Conservation (phyloP, 2,113 vertebrate genomes). For the Aphelocoma coerulescens region DNA sequence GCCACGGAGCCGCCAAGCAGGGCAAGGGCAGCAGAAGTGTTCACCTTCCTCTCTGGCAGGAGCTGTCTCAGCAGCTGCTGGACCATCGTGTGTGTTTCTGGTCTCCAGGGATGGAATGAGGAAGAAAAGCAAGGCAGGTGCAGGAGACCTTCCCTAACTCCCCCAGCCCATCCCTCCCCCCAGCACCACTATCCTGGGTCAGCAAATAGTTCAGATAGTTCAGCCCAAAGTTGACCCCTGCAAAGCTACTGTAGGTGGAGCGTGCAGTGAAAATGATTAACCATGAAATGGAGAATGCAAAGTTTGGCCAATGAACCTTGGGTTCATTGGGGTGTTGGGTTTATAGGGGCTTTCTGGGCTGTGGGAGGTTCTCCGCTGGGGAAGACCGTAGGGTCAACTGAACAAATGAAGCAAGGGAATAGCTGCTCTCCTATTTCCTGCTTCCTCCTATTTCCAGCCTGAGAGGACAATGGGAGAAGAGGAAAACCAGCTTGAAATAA, state of each 20-base stretch:
- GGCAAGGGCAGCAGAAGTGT: neutral
- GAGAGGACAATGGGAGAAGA: neutral
- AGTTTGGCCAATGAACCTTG: neutral
- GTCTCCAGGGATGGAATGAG: neutral
- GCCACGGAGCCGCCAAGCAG: neutral
- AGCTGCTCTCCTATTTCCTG: neutral
- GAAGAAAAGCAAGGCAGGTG: neutral
- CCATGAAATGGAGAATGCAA: neutral
- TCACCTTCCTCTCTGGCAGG: neutral
- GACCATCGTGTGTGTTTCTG: neutral
- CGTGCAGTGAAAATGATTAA: conserved; percentile 2
- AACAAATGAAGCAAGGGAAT: conserved; percentile 22
- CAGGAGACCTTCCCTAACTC: neutral
- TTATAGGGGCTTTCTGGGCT: neutral
- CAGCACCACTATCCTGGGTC: neutral
- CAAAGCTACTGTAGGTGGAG: neutral
- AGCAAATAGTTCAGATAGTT: neutral
- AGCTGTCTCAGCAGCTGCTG: conserved; percentile 9
- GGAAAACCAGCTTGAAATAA: conserved; percentile 1
- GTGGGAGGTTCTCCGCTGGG: neutral
- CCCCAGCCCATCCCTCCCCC: neutral
- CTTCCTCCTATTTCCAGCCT: too few relatives aligned
- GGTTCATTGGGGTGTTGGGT: neutral
- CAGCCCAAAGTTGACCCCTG: neutral
- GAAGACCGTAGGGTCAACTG: neutral